A percentile compares a stretch with the other conserved stretches of the same genome.
These are phyloP conservation scores for Pterocles gutturalis DNA, from an alignment of 2,113 vertebrate species.

Conservation along the genomic window DNA sequence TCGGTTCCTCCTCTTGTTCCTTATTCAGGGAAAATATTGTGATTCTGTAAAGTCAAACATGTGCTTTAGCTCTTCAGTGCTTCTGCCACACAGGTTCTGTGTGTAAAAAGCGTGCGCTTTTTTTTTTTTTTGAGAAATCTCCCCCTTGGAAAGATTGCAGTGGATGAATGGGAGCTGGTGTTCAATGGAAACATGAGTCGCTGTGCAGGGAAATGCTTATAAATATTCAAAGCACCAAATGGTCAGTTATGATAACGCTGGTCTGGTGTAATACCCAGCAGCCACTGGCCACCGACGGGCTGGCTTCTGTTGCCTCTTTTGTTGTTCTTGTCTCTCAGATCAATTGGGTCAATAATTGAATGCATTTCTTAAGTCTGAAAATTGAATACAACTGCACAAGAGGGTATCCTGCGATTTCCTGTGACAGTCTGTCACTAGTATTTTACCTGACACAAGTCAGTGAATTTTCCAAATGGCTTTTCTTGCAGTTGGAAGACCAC, in stretches of 20 bases:
- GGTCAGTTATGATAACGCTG: conserved; percentile 50
- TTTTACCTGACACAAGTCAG: conserved; percentile 63
- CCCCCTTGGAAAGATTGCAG: neutral
- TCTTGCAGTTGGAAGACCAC: conserved; percentile 56
- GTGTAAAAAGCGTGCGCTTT: neutral
- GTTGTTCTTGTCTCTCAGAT: conserved; percentile 53
- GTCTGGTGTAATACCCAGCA: neutral
- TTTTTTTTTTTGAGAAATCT: neutral
- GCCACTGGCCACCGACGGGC: neutral
- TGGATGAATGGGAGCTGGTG: conserved; percentile 41
- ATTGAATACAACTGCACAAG: conserved; percentile 28
- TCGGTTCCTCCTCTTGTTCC: neutral
- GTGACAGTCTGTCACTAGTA: conserved; percentile 70
- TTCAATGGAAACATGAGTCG: conserved; percentile 7
- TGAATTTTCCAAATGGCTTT: conserved; percentile 68
- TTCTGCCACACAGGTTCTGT: neutral
- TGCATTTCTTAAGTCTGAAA: conserved; percentile 61
- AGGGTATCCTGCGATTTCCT: conserved; percentile 64
- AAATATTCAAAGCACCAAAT: conserved; percentile 56
- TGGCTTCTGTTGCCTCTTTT: conserved; percentile 52
- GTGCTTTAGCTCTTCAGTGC: neutral
- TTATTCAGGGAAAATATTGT: neutral
- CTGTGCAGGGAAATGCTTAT: conserved; percentile 41
- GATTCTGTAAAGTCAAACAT: neutral
- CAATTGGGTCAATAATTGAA: conserved; percentile 64